A percentile compares a stretch with the other conserved stretches of the same genome.
These are phyloP conservation scores for Lacerta viridis DNA, from an alignment of 2,797 vertebrate genomes.

Conservation along the genomic window DNA sequence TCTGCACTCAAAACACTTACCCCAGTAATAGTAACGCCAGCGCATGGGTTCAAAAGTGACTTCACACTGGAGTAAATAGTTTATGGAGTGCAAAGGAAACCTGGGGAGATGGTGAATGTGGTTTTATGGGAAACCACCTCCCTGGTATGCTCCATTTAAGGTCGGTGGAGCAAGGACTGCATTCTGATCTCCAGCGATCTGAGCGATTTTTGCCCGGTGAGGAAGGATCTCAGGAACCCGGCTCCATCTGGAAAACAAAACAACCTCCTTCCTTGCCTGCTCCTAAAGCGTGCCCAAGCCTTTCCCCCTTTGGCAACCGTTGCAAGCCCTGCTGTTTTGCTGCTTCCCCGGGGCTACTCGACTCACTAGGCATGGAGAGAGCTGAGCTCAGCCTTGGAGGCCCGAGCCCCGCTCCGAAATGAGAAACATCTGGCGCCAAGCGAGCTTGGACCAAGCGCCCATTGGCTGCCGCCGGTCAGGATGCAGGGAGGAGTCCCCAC, in stretches of 20 bases:
- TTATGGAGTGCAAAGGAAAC: not conserved
- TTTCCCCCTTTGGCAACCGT: not conserved
- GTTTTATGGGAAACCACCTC: not conserved
- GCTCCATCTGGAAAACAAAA: not conserved
- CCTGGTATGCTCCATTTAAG: not conserved
- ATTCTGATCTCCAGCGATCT: not conserved
- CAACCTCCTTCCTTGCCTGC: not conserved
- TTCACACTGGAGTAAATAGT: too few species aligned
- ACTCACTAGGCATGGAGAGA: not conserved
- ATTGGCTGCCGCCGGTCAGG: slow-evolving; percentile 49
- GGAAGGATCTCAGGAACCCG: not conserved
- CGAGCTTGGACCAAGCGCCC: slow-evolving; percentile 16
- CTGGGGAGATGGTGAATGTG: not conserved
- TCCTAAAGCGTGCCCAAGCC: not conserved
- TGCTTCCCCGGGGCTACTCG: not conserved
- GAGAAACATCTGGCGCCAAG: slow-evolving; percentile 33
- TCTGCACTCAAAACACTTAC: not conserved
- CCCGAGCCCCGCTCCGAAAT: not conserved
- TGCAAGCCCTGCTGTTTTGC: not conserved
- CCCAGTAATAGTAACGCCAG: not conserved
- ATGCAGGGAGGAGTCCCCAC: slow-evolving; percentile 12
- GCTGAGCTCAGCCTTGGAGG: not conserved
- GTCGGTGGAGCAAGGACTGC: too few species aligned
- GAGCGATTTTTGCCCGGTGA: too few species aligned
- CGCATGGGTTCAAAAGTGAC: not conserved